Percentiles rank a stretch among this genome's conserved stretches.
Evolutionary conservation across 2,888 invertebrate genomes (phyloP).

Genomic region (Cheilosia variabilis): DNA sequence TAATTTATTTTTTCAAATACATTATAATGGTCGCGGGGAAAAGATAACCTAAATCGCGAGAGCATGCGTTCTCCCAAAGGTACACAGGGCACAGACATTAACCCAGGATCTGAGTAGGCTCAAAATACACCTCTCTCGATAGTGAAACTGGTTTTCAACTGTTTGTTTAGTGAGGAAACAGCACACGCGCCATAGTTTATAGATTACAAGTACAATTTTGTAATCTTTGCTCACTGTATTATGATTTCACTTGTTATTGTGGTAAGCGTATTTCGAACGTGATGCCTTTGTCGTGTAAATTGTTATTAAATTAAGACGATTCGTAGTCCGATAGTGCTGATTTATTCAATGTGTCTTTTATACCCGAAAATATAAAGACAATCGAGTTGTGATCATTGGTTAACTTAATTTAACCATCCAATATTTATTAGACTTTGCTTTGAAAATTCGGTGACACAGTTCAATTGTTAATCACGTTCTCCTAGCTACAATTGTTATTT

Average conservation of each 20-base stretch:
- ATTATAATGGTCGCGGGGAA: background rate
- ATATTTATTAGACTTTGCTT: too few species aligned
- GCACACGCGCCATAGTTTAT: background rate
- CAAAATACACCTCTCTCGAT: background rate
- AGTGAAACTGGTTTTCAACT: constrained; percentile 1
- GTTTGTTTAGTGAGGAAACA: background rate
- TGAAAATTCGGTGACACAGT: too few species aligned
- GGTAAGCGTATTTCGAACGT: too few species aligned
- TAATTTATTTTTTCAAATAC: background rate
- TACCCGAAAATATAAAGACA: too few species aligned
- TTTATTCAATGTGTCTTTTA: too few species aligned
- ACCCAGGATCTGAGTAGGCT: background rate
- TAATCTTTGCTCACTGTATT: background rate
- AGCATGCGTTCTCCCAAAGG: constrained; percentile 36
- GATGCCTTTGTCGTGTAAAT: too few species aligned
- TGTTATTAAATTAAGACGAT: too few species aligned
- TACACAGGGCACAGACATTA: constrained; percentile 8
- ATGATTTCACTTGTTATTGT: background rate
- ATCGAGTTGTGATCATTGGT: too few species aligned
- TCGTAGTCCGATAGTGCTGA: too few species aligned
- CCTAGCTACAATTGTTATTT: constrained; percentile 1
- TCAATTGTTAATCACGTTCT: constrained; percentile 2
- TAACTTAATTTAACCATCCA: too few species aligned
- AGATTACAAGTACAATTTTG: background rate
- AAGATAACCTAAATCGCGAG: constrained; percentile 27